Evolutionary conservation across 2,113 vertebrate species (phyloP).

Genomic region (Casuarius casuarius): DNA sequence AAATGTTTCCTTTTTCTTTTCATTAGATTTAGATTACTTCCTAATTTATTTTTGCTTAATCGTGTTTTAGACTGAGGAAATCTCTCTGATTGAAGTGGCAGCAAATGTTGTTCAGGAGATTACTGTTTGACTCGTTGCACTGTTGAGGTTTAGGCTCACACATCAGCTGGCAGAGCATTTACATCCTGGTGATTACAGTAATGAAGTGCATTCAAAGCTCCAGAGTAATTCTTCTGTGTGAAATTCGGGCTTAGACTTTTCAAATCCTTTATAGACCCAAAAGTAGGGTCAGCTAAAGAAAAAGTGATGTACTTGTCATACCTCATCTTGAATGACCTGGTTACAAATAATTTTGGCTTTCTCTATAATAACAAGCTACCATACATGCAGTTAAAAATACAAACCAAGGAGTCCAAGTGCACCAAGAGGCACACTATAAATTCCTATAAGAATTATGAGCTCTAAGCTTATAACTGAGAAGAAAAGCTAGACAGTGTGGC

Average conservation of each 20-base stretch:
- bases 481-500: background rate
- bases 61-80: background rate
- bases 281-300: background rate
- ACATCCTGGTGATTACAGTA: background rate
- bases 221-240: background rate
- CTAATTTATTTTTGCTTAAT: background rate
- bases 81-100: background rate
- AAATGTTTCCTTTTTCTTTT: background rate
- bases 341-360: background rate
- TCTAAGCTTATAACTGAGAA: background rate
- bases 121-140: background rate
- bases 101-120: background rate
- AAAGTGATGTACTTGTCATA: background rate
- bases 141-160: background rate
- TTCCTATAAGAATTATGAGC: background rate
- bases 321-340: background rate
- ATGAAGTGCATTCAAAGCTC: background rate
- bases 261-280: background rate
- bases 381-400: background rate
- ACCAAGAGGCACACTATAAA: background rate
- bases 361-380: background rate
- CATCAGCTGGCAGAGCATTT: background rate
- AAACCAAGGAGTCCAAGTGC: background rate
- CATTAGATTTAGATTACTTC: background rate
- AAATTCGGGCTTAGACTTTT: background rate